Percentiles rank a stretch among this genome's conserved stretches.
Evolutionary conservation across 1,140 invertebrate genomes (phyloP).

Genomic region (Trachelipus rathkii): DNA sequence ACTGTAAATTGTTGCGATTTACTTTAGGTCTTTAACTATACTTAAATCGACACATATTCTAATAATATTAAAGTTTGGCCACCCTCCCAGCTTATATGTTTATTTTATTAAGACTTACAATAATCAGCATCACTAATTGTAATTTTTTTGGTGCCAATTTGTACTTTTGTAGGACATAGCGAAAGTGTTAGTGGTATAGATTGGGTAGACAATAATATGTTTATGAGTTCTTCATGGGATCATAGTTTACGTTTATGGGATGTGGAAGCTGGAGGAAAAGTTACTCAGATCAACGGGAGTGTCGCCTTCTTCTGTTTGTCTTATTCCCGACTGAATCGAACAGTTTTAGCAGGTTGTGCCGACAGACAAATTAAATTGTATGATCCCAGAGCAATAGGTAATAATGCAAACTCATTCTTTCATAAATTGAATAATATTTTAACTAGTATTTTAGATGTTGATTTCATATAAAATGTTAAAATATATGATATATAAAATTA

Average conservation of each 20-base stretch:
- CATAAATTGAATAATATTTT: too few species aligned
- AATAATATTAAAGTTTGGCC: too few species aligned
- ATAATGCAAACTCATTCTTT: neutral
- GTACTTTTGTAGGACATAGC: conserved; percentile 86
- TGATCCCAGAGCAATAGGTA: neutral
- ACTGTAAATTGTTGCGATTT: too few species aligned
- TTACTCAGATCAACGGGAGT: neutral
- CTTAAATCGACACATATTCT: too few species aligned
- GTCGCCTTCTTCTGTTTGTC: neutral
- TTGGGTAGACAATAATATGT: conserved; percentile 71
- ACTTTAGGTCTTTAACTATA: too few species aligned
- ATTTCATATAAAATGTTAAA: too few species aligned
- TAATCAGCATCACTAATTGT: neutral
- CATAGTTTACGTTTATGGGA: conserved; percentile 95
- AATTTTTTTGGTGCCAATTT: conserved; percentile 59
- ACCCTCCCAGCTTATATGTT: too few species aligned
- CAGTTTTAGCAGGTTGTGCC: neutral
- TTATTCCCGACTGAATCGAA: neutral
- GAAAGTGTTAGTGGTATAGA: conserved; percentile 79
- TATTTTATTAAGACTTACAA: too few species aligned
- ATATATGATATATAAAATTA: too few species aligned
- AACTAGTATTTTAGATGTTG: too few species aligned
- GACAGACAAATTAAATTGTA: neutral
- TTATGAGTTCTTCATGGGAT: conserved; percentile 88
- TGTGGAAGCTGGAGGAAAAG: conserved; percentile 58